These are phyloP conservation scores for Anabacerthia variegaticeps DNA, from an alignment of 2,797 vertebrate genomes.

Conservation along the genomic window DNA sequence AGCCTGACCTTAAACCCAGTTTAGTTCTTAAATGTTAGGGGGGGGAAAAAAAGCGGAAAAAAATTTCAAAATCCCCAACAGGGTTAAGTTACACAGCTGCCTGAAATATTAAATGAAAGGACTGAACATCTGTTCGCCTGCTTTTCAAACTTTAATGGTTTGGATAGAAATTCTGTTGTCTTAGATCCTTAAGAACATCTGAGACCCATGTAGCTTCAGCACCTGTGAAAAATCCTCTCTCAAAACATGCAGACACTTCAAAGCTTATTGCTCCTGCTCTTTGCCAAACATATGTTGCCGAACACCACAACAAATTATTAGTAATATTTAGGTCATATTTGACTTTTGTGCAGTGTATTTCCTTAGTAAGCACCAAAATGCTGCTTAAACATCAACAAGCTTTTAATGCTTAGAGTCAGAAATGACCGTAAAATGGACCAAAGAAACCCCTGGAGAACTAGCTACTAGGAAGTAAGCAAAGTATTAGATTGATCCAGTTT, in stretches of 20 bases:
- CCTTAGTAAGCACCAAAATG: neutral
- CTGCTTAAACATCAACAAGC: neutral
- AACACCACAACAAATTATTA: slow-evolving; percentile 67
- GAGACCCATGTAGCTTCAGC: slow-evolving; percentile 70
- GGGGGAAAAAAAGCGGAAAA: neutral
- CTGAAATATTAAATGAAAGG: slow-evolving; percentile 80
- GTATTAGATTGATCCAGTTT: neutral
- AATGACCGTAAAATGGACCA: neutral
- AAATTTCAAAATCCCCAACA: slow-evolving; percentile 17
- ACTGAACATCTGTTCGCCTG: slow-evolving; percentile 78
- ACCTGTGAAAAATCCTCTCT: slow-evolving; percentile 74
- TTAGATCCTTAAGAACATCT: slow-evolving; percentile 82
- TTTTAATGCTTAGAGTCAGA: neutral
- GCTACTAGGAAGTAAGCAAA: neutral
- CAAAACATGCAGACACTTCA: slow-evolving; percentile 68
- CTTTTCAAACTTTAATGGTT: slow-evolving; percentile 80
- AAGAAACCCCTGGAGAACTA: neutral
- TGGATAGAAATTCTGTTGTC: slow-evolving; percentile 80
- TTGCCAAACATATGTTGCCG: slow-evolving; percentile 73
- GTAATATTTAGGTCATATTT: slow-evolving; percentile 60
- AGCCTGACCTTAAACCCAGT: slow-evolving; percentile 77
- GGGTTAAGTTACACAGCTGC: slow-evolving; percentile 75
- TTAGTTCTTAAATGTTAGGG: slow-evolving; percentile 76
- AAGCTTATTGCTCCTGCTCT: slow-evolving; percentile 61
- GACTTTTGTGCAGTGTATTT: slow-evolving; percentile 17